Base-by-base conservation (phyloP, 2,888 invertebrate genomes). In the Copidosoma aretas region DNA sequence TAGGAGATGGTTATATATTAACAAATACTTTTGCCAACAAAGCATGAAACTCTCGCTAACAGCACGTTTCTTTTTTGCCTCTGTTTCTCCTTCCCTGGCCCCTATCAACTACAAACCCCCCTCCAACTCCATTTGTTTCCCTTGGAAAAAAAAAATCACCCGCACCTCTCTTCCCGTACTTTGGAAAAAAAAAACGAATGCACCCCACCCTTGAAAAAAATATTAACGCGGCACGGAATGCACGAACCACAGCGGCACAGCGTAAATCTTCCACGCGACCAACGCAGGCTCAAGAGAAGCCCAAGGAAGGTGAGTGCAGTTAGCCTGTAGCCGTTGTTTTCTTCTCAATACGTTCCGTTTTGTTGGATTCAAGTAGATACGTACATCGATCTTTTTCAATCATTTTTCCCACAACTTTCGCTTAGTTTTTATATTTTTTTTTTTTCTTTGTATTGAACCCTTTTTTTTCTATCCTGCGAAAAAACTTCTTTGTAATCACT, bases 261-360 rank as follows among this genome's bases (percentile, higher is more conserved):
- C 82, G 82, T 79, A 82, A 81, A 81, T 78, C 81, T 81, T 81
- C 82, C 72, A 80, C 80, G 77, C 81, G 81, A 81, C 80, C 82
- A 77, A 78, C 81, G 73, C 82, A 80, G 76, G 78, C 80, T 77
- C 82, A 82, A 81, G 82, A 82, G 73, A 82, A 82, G 67, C 79
- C 82, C 75, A 82, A 81, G 77, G 82, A 82, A 82, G 82, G 82
- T 82, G 82, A 82, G 82, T 82, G 79, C n/a, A n/a, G n/a, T 80
- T 73, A 74, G 73, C 52, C 73, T 67, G 70, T 71, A 66, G 71
- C 72, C 72, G 72, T 72, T 72, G 72, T n/a, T n/a, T n/a, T n/a
- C n/a, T n/a, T n/a, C n/a, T n/a, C n/a, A n/a, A n/a, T n/a, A n/a
- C n/a, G n/a, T 70, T 60, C 43, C 67, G 60, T 69, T 53, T 12